Base-by-base conservation (phyloP, 1,140 invertebrate genomes). In the Macrosteles quadrilineatus region DNA sequence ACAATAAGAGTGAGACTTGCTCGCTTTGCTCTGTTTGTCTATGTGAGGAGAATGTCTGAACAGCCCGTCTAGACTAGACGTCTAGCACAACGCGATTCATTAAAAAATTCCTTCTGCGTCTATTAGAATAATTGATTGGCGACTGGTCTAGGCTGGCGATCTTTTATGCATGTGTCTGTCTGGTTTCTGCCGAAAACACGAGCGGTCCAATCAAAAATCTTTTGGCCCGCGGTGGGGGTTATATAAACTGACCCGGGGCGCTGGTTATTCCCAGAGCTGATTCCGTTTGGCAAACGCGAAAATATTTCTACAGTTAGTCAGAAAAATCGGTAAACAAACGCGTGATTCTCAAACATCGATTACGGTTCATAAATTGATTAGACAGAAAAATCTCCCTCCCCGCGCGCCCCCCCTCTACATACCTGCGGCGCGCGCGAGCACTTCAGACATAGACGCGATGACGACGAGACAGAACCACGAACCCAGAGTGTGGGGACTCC, bases 91-190 rank as follows among this genome's bases (percentile, higher is more conserved):
- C 55, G 2, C 21, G 27, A 59, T 59, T 21, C 55, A 59, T 59
- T 59, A 59, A 30, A 59, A 59, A 25, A 59, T 59, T 59, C 55
- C 55, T 50, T 59, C 55, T 59, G 12, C 55, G 55, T 59, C 55
- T 59, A 59, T 59, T 59, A 59, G 55, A 59, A 59, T 25, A 59
- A 59, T 59, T 59, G 55, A 59, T 59, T 59, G 55, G 55, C 55
- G 27, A 59, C 55, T 4, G 27, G 14, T 21, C 47, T 21, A 50
- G 14, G 47, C 21, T 59, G 23, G 12, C 14, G 12, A 59, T 59
- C 55, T 59, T 59, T 59, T 27, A 59, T 59, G 55, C 55, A 59
- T 59, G 55, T 14, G 17, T 29, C 55, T 25, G 55, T 19, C 47
- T 3, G 6, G 21, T 25, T 27, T 59, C 55, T 40, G 55, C 55